These are phyloP conservation scores for Dicyrtomina minuta DNA, from an alignment of 2,888 invertebrate genomes.

Conservation along the genomic window DNA sequence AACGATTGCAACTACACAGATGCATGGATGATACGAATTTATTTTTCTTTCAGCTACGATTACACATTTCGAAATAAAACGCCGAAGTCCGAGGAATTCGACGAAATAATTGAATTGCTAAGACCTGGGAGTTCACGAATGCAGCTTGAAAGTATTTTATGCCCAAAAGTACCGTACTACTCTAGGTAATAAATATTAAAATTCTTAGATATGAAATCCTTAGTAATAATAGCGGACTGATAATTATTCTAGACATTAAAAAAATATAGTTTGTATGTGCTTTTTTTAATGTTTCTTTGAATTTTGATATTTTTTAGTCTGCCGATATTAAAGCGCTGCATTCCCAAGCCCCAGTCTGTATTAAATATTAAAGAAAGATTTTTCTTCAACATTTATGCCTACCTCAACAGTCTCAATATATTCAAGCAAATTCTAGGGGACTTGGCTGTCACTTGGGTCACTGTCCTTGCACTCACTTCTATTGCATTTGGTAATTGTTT, in stretches of 20 bases:
- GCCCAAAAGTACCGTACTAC: slow-evolving; percentile 76
- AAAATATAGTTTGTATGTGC: neutral
- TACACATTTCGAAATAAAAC: too few species aligned
- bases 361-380: slow-evolving; percentile 62
- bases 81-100: too few species aligned
- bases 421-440: slow-evolving; percentile 86
- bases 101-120: too few species aligned
- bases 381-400: slow-evolving; percentile 66
- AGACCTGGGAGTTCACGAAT: too few species aligned
- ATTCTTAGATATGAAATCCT: neutral
- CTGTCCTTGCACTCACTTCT: slow-evolving; percentile 76
- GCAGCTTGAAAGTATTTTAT: slow-evolving; percentile 63
- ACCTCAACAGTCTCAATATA: slow-evolving; percentile 84
- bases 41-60: neutral
- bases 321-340: slow-evolving; percentile 80
- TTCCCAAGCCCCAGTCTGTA: slow-evolving; percentile 71
- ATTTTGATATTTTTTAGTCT: slow-evolving; percentile 36
- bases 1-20: too few species aligned
- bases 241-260: too few species aligned
- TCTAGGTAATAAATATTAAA: slow-evolving; percentile 62
- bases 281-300: slow-evolving; percentile 1
- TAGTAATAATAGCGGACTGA: neutral
- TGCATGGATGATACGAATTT: too few species aligned
- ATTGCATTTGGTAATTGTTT: slow-evolving; percentile 70
- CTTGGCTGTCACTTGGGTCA: slow-evolving; percentile 82